phyloP scores from a whole-genome alignment of 2,888 invertebrate genomes.

The Lasioglossum oenotherae region DNA sequence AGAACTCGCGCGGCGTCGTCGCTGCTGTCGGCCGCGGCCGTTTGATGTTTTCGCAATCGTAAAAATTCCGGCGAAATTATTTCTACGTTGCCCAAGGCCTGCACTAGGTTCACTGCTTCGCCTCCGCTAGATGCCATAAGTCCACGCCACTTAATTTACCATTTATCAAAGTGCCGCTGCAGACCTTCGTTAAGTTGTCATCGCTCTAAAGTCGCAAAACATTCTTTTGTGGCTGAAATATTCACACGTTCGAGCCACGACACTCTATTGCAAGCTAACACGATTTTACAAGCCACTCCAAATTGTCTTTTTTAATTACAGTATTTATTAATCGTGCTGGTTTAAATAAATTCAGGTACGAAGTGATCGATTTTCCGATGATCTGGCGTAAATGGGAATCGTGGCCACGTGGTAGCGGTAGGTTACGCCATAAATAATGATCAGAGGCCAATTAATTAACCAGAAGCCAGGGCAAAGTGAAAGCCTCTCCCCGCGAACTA shows the following conservation, averaged over 20 bases:
- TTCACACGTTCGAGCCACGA: neutral
- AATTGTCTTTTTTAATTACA: neutral
- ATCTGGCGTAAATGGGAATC: neutral
- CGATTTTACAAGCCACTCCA: neutral
- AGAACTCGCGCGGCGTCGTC: neutral
- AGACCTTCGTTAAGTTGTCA: neutral
- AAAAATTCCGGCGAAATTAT: constrained; percentile 2
- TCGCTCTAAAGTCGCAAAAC: neutral
- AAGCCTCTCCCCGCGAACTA: neutral
- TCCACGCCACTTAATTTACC: neutral
- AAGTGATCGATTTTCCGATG: neutral
- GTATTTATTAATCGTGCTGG: too few species aligned
- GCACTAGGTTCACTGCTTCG: neutral
- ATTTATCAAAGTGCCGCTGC: neutral
- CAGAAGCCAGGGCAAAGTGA: constrained; percentile 2
- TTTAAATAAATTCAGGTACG: neutral
- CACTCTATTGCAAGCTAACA: neutral
- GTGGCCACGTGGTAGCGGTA: neutral
- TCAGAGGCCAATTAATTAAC: constrained; percentile 43
- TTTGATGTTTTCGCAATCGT: neutral
- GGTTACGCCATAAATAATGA: constrained; percentile 47
- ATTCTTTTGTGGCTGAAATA: neutral
- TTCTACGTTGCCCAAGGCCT: neutral
- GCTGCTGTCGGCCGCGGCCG: neutral
- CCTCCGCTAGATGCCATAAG: neutral